Conservation (phyloP, 2,888 invertebrate genomes). For the Luffia ferchaultella region DNA sequence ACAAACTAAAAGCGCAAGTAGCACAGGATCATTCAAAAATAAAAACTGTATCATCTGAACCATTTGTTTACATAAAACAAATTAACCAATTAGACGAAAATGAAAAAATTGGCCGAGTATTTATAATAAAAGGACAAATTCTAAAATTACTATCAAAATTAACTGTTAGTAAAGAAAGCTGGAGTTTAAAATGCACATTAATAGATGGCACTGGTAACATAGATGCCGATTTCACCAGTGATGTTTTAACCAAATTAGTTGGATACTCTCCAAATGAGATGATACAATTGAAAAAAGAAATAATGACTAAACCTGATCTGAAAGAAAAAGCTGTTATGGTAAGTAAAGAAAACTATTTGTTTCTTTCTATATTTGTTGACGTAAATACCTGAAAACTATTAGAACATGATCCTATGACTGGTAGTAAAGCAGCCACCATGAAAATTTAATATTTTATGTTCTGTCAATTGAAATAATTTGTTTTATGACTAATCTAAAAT, state of each 20-base stretch:
- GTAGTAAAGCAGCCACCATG: too few relatives aligned
- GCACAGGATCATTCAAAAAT: constrained; percentile 9
- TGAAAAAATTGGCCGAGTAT: constrained; percentile 42
- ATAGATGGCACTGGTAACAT: constrained; percentile 64
- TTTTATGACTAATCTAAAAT: too few relatives aligned
- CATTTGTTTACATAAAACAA: constrained; percentile 53
- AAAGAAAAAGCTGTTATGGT: constrained; percentile 40
- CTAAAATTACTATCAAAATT: constrained; percentile 62
- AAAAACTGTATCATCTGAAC: constrained; percentile 27
- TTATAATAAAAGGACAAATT: constrained; percentile 66
- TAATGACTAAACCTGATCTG: constrained; percentile 34
- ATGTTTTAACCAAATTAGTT: constrained; percentile 58
- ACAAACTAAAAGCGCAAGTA: constrained; percentile 12
- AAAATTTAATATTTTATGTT: too few relatives aligned
- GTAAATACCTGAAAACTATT: too few relatives aligned
- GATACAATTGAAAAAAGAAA: constrained; percentile 42
- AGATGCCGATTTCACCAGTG: constrained; percentile 62
- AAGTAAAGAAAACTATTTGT: too few relatives aligned
- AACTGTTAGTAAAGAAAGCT: constrained; percentile 53
- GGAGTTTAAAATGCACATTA: constrained; percentile 65
- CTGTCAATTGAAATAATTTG: too few relatives aligned
- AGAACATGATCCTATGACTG: too few relatives aligned
- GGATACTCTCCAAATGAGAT: constrained; percentile 55
- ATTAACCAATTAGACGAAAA: constrained; percentile 33
- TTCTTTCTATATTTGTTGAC: too few relatives aligned